phyloP scores from a whole-genome alignment of 2,113 vertebrate species.

The Embiotoca jacksoni region DNA sequence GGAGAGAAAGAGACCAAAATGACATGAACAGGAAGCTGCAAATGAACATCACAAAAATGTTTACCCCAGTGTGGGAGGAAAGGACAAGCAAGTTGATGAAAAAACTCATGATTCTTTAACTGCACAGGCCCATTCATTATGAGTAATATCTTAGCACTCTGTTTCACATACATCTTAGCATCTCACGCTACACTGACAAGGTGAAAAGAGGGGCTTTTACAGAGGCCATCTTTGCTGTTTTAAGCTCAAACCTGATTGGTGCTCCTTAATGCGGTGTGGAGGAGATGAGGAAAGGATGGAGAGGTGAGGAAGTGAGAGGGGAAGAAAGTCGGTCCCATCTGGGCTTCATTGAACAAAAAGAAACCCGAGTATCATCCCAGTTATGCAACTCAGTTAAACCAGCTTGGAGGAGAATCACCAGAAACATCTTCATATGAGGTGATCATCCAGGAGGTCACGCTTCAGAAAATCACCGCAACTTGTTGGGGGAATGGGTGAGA shows the following conservation, averaged over 20 bases:
- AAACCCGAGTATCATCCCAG: slow-evolving; percentile 67
- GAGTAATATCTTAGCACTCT: neutral
- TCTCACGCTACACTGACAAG: neutral
- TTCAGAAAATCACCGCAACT: neutral
- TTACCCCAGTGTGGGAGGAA: neutral
- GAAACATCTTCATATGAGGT: slow-evolving; percentile 46
- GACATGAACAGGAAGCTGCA: slow-evolving; percentile 18
- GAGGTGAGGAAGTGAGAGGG: slow-evolving; percentile 19
- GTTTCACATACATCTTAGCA: neutral
- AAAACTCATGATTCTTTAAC: slow-evolving; percentile 1
- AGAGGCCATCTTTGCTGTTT: slow-evolving; percentile 36
- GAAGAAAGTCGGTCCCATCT: slow-evolving; percentile 60
- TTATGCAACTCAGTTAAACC: slow-evolving; percentile 74
- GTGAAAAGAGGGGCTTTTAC: slow-evolving; percentile 27
- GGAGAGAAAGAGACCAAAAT: slow-evolving; percentile 13
- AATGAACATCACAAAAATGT: slow-evolving; percentile 1
- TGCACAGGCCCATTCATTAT: neutral
- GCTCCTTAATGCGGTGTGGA: slow-evolving; percentile 17
- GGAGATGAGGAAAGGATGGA: slow-evolving; percentile 36
- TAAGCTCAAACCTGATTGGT: slow-evolving; percentile 10
- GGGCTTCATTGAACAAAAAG: slow-evolving; percentile 65
- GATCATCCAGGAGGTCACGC: slow-evolving; percentile 40
- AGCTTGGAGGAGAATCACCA: slow-evolving; percentile 46
- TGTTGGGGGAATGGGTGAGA: neutral
- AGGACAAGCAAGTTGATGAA: neutral